Evolutionary conservation across 1,140 invertebrate genomes (phyloP).

Genomic region (Dryas iulia): DNA sequence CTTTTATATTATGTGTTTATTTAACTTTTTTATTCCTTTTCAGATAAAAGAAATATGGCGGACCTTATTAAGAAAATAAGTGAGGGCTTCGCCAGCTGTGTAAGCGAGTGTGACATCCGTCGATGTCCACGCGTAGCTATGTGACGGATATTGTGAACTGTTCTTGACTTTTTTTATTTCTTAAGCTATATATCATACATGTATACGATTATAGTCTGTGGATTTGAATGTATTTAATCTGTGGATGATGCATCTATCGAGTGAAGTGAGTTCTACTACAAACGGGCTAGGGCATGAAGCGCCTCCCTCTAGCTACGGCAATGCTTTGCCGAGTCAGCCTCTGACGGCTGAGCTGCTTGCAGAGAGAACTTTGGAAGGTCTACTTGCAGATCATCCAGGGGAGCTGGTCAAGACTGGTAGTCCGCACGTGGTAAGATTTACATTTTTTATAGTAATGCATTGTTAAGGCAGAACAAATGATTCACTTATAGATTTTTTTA

Average conservation of each 20-base stretch:
- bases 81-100: constrained; percentile 11
- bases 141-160: constrained; percentile 54
- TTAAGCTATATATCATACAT: neutral
- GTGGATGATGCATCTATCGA: constrained; percentile 84
- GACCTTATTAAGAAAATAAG: neutral
- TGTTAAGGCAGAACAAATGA: no score
- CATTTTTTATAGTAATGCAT: no score
- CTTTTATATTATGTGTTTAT: no score
- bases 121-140: constrained; percentile 43
- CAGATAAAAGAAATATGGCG: constrained; percentile 22
- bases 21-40: no score
- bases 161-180: constrained; percentile 40
- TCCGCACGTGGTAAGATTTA: constrained; percentile 89
- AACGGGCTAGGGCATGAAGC: constrained; percentile 78
- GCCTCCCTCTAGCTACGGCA: constrained; percentile 64
- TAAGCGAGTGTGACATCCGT: constrained; percentile 10
- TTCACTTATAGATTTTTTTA: no score
- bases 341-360: constrained; percentile 90
- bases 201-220: constrained; percentile 1
- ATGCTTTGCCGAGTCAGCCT: constrained; percentile 78
- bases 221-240: constrained; percentile 8
- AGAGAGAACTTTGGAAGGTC: constrained; percentile 90
- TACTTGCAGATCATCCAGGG: constrained; percentile 93
- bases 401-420: constrained; percentile 96
- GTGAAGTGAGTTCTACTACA: constrained; percentile 86